Evolutionary conservation across 2,113 vertebrate species (phyloP).

Genomic region (Epinephelus cyanopodus): DNA sequence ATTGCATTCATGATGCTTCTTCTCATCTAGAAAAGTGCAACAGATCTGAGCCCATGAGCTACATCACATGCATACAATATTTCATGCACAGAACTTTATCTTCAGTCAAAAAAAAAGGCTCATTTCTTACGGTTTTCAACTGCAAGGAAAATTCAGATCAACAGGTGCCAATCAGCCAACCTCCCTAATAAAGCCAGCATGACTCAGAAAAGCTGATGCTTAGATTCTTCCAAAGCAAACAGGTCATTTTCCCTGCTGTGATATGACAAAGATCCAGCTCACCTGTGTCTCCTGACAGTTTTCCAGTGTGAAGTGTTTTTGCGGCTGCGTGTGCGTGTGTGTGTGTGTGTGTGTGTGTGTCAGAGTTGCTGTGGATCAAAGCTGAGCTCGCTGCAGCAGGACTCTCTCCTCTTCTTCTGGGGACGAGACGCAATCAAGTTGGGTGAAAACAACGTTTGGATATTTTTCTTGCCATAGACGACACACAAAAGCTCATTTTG

Average conservation of each 20-base stretch:
- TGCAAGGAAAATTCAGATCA: conserved; percentile 49
- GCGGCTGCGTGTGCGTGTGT: conserved; percentile 72
- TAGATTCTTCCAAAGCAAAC: background rate
- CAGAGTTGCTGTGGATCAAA: conserved; percentile 71
- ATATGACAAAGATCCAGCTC: conserved; percentile 52
- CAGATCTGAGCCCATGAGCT: background rate
- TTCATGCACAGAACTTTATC: conserved; percentile 54
- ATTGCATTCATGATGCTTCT: background rate
- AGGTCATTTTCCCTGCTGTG: background rate
- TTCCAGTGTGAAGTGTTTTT: conserved; percentile 64
- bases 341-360: conserved; percentile 67
- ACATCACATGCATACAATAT: too few relatives aligned
- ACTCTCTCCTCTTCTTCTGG: conserved; percentile 36
- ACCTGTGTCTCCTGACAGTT: conserved; percentile 82
- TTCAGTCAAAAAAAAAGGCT: background rate
- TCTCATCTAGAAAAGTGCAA: background rate
- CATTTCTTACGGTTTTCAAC: conserved; percentile 26
- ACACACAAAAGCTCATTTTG: conserved; percentile 77
- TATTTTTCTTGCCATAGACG: conserved; percentile 71
- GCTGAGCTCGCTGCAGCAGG: conserved; percentile 49
- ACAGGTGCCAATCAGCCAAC: conserved; percentile 67
- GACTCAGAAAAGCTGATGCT: background rate
- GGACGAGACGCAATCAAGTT: conserved; percentile 60
- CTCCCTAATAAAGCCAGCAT: background rate
- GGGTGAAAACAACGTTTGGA: conserved; percentile 60